phyloP scores from a whole-genome alignment of 2,797 vertebrate species.

The Varecia variegata region DNA sequence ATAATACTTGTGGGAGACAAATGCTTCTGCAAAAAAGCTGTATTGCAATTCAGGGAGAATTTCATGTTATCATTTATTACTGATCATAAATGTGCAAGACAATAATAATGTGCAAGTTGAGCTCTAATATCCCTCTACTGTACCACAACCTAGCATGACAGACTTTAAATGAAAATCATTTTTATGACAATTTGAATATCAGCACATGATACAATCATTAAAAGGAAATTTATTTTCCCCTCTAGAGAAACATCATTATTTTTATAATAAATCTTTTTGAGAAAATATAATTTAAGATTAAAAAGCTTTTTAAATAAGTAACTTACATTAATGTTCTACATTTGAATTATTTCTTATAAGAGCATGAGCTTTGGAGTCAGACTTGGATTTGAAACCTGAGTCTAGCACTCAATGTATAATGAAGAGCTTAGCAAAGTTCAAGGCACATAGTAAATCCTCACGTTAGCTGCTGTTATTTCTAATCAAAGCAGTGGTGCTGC shows the following conservation, averaged over 20 bases:
- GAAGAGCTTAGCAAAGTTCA: neutral
- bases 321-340: neutral
- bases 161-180: neutral
- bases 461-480: neutral
- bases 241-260: constrained; percentile 13
- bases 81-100: neutral
- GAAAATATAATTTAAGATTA: constrained; percentile 28
- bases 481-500: neutral
- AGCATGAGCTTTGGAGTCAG: neutral
- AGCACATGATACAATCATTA: neutral
- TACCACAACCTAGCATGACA: neutral
- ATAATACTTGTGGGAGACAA: neutral
- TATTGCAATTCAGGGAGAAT: neutral
- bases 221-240: neutral
- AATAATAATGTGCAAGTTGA: neutral
- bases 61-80: neutral
- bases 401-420: neutral
- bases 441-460: neutral
- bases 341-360: constrained; percentile 20
- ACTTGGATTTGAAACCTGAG: constrained; percentile 15
- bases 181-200: neutral
- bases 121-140: neutral
- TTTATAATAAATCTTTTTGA: constrained; percentile 4
- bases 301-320: neutral
- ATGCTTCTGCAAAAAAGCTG: neutral